Evolutionary conservation across 1,140 invertebrate species (phyloP), one percentile per base, ranked within the genome.

Genomic region (Cyclina sinensis): DNA sequence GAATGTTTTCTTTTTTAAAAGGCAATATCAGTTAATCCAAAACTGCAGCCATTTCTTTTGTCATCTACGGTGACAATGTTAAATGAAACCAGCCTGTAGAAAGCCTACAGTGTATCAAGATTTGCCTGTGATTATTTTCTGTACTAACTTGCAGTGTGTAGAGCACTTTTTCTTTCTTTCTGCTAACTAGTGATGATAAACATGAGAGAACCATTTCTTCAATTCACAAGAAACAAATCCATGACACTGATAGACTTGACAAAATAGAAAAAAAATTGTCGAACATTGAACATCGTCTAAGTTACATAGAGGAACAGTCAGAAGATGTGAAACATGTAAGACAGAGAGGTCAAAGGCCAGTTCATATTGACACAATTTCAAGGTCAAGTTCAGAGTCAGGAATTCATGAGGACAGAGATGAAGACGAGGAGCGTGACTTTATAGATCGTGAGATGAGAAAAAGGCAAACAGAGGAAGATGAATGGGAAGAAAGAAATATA

Each of bases 181-280:
- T 80, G 27, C 85, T 87, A 79, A 87, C 54, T 35, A 87, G 85
- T 37, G 39, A 80, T 27, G 54, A 86, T 68, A 76, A 35, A 21
- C 21, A 18, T 0, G 27, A 74, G 24, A 24, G 48, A 21, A 37
- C 73, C 0, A 30, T 24, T n/a, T 35, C 46, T 35, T 1, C 48
- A 14, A 70, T 70, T 59, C 18, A 80, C 39, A 65, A 43, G n/a
- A 37, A 54, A 39, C 39, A 87, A 16, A 24, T 9, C 16, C 3
- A 68, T 30, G 76, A 68, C 46, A 43, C 14, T 37, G 76, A 68
- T 16, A 79, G 54, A 48, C 46, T 87, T 11, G 39, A 65, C 24
- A 80, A 80, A 48, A 80, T 87, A 30, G 85, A 87, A 37, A 65
- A 37, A 70, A 87, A 87, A 43, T 39, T 87, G 24, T 87, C 85